Evolutionary conservation across 2,113 vertebrate genomes (phyloP).

Genomic region (Camelus dromedarius): DNA sequence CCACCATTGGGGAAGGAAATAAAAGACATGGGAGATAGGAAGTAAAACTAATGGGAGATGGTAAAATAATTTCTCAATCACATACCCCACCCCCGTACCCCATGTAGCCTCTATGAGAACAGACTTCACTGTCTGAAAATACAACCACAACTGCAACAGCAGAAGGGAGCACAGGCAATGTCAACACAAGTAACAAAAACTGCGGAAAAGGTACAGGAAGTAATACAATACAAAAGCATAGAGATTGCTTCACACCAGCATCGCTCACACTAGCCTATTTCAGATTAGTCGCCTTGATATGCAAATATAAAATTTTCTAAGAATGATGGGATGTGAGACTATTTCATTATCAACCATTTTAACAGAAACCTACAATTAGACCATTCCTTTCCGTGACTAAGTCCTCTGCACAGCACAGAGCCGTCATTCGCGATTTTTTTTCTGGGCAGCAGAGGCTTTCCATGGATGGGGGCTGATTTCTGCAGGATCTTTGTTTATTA

Average conservation of each 20-base stretch:
- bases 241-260: neutral
- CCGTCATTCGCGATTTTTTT: neutral
- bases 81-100: neutral
- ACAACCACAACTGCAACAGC: neutral
- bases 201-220: neutral
- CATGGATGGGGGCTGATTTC: slow-evolving; percentile 2
- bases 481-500: slow-evolving; percentile 51
- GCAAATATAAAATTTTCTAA: neutral
- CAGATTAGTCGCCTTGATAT: neutral
- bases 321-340: neutral
- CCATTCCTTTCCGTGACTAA: neutral
- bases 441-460: neutral
- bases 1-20: neutral
- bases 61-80: neutral
- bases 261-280: neutral
- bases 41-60: neutral
- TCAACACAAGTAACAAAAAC: neutral
- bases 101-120: neutral
- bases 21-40: neutral
- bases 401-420: neutral
- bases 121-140: neutral
- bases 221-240: neutral
- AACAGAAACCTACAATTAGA: slow-evolving; percentile 24
- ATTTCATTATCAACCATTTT: slow-evolving; percentile 38
- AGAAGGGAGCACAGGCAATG: neutral